Conservation (phyloP, 2,113 vertebrate species). For the Setophaga coronata region DNA sequence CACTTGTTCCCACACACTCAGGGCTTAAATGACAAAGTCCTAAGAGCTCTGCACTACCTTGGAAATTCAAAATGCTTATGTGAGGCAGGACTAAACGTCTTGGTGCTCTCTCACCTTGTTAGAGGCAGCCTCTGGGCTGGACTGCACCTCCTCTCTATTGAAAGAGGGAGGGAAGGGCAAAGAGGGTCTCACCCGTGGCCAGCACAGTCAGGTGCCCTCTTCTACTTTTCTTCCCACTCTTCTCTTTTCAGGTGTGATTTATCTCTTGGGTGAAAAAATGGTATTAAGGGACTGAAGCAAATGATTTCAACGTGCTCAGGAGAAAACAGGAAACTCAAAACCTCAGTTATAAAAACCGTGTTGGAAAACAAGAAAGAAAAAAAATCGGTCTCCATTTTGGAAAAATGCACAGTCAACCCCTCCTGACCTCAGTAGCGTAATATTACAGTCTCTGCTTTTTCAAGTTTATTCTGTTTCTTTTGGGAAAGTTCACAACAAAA, state of each 20-base stretch:
- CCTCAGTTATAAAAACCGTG: neutral
- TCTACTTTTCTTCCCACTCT: neutral
- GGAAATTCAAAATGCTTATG: neutral
- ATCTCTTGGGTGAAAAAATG: neutral
- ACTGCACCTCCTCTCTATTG: too few relatives aligned
- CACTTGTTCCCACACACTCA: neutral
- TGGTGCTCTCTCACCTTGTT: neutral
- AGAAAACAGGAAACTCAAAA: neutral
- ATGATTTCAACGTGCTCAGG: neutral
- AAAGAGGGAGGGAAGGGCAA: neutral
- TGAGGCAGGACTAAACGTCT: neutral
- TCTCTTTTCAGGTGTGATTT: neutral
- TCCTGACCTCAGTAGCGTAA: neutral
- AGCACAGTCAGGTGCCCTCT: accelerated
- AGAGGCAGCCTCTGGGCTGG: neutral
- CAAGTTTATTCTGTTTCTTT: neutral
- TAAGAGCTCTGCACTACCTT: too few relatives aligned
- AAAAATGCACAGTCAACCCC: neutral
- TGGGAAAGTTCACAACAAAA: neutral
- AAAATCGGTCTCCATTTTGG: neutral
- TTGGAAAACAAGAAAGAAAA: neutral
- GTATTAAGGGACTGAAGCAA: neutral
- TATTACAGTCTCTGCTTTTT: neutral
- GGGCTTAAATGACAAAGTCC: neutral
- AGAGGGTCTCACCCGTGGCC: neutral